Conservation (phyloP, 2,797 vertebrate species). For the Malacoctenus gilli region DNA sequence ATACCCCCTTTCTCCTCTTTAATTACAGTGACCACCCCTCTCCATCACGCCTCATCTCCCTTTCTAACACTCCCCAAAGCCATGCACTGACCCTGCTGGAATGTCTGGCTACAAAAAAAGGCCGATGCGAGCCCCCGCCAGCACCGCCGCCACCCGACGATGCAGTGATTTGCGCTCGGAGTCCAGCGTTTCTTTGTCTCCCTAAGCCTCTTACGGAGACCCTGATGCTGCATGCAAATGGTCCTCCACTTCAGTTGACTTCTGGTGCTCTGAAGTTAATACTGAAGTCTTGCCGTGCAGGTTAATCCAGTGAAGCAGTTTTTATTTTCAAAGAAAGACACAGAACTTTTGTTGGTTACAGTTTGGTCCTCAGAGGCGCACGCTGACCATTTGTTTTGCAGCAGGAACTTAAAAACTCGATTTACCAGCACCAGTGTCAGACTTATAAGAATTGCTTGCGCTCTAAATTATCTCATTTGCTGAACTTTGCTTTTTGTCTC, state of each 20-base stretch:
- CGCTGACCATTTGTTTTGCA: no score
- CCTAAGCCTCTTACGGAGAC: constrained; percentile 63
- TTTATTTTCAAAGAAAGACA: no score
- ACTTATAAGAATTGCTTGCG: no score
- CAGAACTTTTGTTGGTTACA: not conserved
- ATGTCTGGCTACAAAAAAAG: constrained; percentile 58
- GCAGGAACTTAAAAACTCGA: no score
- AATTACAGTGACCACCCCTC: constrained; percentile 71
- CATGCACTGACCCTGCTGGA: constrained; percentile 64
- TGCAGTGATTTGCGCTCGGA: constrained; percentile 51
- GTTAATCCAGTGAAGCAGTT: constrained; percentile 25
- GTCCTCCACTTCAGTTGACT: constrained; percentile 26
- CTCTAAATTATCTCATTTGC: no score
- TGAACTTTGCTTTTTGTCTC: no score
- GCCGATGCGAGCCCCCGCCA: constrained; percentile 41
- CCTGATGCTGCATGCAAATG: constrained; percentile 40
- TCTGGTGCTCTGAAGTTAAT: constrained; percentile 21
- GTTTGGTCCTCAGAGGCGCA: no score
- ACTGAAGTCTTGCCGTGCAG: constrained; percentile 8
- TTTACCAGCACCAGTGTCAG: no score
- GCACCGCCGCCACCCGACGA: constrained; percentile 24
- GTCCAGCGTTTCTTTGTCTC: constrained; percentile 51
- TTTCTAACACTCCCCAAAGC: constrained; percentile 55
- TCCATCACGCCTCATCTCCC: constrained; percentile 72
- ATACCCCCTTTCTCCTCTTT: constrained; percentile 65